A percentile compares a stretch with the other conserved stretches of the same genome.
These are phyloP conservation scores for Fulmarus glacialis DNA, from an alignment of 2,113 vertebrate species.

Conservation along the genomic window DNA sequence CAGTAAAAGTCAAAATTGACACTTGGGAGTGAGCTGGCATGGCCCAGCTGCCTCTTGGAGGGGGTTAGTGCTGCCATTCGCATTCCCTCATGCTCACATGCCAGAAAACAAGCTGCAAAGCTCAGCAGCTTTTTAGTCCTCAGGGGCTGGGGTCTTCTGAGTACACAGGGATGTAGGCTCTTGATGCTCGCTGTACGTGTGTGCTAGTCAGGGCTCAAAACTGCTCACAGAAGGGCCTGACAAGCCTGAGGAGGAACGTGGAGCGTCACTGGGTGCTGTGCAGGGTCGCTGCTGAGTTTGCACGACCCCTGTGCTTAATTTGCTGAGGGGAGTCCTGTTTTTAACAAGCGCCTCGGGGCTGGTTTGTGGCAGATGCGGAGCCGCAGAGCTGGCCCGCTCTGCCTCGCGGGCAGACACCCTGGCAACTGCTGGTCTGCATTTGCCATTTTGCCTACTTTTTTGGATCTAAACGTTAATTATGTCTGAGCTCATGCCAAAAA, in stretches of 20 bases:
- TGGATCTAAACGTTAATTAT: neutral
- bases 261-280: neutral
- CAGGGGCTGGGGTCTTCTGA: neutral
- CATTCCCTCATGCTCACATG: accelerated
- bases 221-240: neutral
- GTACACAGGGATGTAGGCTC: neutral
- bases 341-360: accelerated
- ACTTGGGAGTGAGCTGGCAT: neutral
- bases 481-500: neutral
- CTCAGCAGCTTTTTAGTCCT: neutral
- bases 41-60: neutral
- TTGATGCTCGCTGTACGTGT: accelerated
- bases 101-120: neutral
- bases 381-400: neutral
- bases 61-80: neutral
- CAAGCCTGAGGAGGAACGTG: accelerated
- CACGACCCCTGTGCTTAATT: neutral
- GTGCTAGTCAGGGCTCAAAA: neutral
- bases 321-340: neutral
- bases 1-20: neutral
- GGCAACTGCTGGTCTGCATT: neutral
- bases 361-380: neutral
- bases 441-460: neutral
- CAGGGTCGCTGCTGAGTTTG: neutral
- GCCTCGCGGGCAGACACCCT: neutral